Conservation (phyloP, 2,888 invertebrate genomes). For the Trachelus troglodyta region DNA sequence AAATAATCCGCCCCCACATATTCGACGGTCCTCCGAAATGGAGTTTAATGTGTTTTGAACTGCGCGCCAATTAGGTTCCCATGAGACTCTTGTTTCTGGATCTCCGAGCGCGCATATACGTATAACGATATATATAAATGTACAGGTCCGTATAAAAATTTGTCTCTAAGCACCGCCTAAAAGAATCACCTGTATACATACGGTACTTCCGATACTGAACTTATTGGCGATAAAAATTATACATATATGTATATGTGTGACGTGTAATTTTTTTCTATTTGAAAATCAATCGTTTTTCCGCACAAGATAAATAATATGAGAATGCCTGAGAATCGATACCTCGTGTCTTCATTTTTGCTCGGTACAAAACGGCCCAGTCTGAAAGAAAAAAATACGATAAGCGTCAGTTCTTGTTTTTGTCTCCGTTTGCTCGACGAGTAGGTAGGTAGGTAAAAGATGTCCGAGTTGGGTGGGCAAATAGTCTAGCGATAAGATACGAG, state of each 20-base stretch:
- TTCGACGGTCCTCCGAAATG: not conserved
- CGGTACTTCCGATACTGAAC: slow-evolving; percentile 11
- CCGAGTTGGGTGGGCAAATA: not conserved
- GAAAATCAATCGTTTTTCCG: not conserved
- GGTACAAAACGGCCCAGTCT: slow-evolving; percentile 53
- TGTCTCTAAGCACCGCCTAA: too few species aligned
- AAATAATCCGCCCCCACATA: slow-evolving; percentile 47
- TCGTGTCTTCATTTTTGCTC: slow-evolving; percentile 53
- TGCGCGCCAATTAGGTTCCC: not conserved
- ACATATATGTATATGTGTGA: too few species aligned
- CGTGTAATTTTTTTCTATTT: not conserved
- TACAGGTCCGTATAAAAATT: not conserved
- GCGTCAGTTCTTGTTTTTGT: slow-evolving; percentile 29
- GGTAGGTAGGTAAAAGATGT: not conserved
- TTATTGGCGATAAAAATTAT: not conserved
- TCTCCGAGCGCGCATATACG: slow-evolving; percentile 21
- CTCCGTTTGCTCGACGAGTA: not conserved
- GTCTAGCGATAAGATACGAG: not conserved
- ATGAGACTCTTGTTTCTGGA: not conserved
- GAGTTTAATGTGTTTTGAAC: not conserved
- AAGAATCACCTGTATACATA: not conserved
- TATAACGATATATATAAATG: too few species aligned
- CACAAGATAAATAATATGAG: not conserved
- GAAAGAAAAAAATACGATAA: slow-evolving; percentile 52
- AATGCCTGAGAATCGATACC: slow-evolving; percentile 36